Base-by-base conservation (phyloP, 2,113 vertebrate species). In the Takifugu bimaculatus region DNA sequence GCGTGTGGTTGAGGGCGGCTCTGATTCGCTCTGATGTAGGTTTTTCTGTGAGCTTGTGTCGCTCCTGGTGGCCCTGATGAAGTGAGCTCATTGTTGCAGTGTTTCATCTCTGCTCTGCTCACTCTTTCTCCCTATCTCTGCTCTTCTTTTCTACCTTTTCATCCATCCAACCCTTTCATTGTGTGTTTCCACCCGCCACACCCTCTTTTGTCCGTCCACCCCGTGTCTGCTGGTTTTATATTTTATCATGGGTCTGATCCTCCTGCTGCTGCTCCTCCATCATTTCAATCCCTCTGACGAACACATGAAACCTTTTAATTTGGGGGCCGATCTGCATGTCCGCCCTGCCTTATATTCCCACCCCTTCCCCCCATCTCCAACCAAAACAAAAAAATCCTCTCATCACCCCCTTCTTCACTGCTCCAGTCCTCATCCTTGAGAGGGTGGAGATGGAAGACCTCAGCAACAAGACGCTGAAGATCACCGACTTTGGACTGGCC, bases 401-500 rank as follows among this genome's bases (percentile, higher is more conserved):
- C 61, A 65, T 55, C 68, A 50, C 52, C 10, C 44, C 44, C 54
- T 25, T 4, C 48, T 25, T 57, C 60, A 27, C 54, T 63, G 1
- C 65, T 47, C 52, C 75, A 97, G 95, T 98, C 88, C 79, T 98
- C 73, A 93, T 98, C 85, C 92, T 96, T 20, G 95, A 98, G 88
- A 92, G 91, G 68, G 92, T 98, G 50, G 96, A 98, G 88, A 95
- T 95, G 71, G 93, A 94, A 68, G 94, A 96, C 88, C 88, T 98
- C 78, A 94, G 90, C 90, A 95, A 95, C 91, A 98, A 98, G 91
- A 93, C 93, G 13, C 74, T 98, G 90, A 98, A 98, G 93, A 97
- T 98, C 90, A 98, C 96, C n/a, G 96, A 98, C 88, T 98, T 98
- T 35, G 96, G 96, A 65, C 87, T 98, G 90, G 96, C 96, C 53